Evolutionary conservation across 2,888 invertebrate species (phyloP).

Genomic region (Cryptosula pallasiana): DNA sequence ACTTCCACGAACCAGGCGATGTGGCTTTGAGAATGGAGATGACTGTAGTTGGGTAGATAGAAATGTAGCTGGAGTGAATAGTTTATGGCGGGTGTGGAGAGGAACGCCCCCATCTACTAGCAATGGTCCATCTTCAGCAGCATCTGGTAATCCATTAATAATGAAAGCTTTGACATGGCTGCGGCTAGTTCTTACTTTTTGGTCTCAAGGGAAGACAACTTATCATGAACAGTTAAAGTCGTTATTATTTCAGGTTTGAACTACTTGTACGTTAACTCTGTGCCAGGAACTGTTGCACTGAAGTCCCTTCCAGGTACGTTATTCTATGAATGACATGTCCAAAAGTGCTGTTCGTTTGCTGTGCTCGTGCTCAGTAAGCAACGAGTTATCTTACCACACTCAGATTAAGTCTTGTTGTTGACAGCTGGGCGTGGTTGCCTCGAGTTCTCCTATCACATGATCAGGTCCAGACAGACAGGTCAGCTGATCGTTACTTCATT

Average conservation of each 20-base stretch:
- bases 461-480: neutral
- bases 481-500: neutral
- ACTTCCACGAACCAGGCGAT: constrained; percentile 53
- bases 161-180: too few species aligned
- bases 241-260: neutral
- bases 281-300: neutral
- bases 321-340: too few species aligned
- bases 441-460: neutral
- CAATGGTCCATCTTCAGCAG: neutral
- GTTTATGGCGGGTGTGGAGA: constrained; percentile 75
- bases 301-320: neutral
- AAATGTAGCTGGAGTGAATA: constrained; percentile 66
- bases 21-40: constrained; percentile 77
- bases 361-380: too few species aligned
- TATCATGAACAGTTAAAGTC: too few species aligned
- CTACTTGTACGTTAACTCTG: neutral
- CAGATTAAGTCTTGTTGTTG: neutral
- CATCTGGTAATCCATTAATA: too few species aligned
- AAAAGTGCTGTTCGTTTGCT: too few species aligned
- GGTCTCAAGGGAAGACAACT: too few species aligned
- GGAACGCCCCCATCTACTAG: constrained; percentile 55
- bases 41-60: constrained; percentile 64
- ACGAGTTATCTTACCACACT: too few species aligned
- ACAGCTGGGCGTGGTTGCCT: neutral
- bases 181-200: neutral